Conservation (phyloP, 1,140 invertebrate species). For the Atta cephalotes region DNA sequence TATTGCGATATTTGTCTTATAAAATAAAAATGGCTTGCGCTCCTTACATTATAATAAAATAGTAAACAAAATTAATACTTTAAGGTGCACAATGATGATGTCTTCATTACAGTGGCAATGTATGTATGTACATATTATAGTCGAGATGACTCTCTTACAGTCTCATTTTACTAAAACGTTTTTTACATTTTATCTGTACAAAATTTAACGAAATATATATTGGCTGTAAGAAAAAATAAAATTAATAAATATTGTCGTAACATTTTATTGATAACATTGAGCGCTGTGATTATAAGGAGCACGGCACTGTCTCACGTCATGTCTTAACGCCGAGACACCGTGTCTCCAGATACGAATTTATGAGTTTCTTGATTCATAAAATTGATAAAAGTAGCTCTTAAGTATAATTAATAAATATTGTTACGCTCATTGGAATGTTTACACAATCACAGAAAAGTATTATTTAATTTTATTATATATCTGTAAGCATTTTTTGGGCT, state of each 20-base stretch:
- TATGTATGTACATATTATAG: neutral
- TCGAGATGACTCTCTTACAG: neutral
- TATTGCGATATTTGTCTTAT: constrained; percentile 43
- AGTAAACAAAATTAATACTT: constrained; percentile 5
- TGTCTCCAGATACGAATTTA: neutral
- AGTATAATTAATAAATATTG: neutral
- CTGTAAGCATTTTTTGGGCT: constrained; percentile 1
- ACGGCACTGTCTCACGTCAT: too few species aligned
- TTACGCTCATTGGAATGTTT: constrained; percentile 29
- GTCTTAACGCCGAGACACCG: too few species aligned
- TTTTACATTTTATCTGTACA: constrained; percentile 5
- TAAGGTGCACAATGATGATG: neutral
- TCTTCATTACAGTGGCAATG: constrained; percentile 1
- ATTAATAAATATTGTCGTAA: neutral
- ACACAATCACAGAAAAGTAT: constrained; percentile 30
- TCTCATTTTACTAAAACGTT: neutral
- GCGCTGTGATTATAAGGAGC: neutral
- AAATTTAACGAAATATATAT: neutral
- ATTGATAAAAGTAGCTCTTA: neutral
- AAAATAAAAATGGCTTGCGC: constrained; percentile 30
- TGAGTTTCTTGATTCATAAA: neutral
- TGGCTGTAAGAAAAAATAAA: constrained; percentile 4
- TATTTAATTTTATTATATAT: constrained; percentile 1
- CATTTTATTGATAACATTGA: neutral
- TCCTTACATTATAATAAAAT: constrained; percentile 1